A percentile compares a stretch with the other conserved stretches of the same genome.
These are phyloP conservation scores for Paramormyrops kingsleyae DNA, from an alignment of 2,113 vertebrate genomes.

Conservation along the genomic window DNA sequence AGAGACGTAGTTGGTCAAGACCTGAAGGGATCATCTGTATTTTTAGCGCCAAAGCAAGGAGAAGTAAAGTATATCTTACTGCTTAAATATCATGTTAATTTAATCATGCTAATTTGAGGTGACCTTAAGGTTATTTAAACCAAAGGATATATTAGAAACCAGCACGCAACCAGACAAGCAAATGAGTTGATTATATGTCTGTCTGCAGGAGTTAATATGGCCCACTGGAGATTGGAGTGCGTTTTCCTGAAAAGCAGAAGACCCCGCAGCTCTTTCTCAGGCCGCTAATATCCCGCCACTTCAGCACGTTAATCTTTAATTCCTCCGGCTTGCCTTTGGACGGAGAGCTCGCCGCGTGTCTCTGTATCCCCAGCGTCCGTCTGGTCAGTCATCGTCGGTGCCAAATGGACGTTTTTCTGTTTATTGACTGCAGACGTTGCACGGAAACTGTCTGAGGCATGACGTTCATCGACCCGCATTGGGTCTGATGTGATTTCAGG, in stretches of 20 bases:
- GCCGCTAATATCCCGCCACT: background rate
- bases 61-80: background rate
- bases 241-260: background rate
- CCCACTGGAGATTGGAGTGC: background rate
- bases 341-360: background rate
- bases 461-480: background rate
- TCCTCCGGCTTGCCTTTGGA: background rate
- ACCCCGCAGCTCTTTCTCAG: background rate
- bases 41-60: background rate
- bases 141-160: background rate
- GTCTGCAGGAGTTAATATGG: background rate
- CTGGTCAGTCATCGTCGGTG: background rate
- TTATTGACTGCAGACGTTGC: background rate
- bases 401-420: background rate
- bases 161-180: background rate
- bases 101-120: background rate
- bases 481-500: background rate
- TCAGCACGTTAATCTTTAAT: background rate
- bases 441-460: background rate
- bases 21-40: background rate
- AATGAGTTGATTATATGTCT: background rate
- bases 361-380: background rate
- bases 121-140: background rate
- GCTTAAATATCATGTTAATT: background rate
- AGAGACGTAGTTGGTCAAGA: background rate